phyloP scores from a whole-genome alignment of 2,113 vertebrate species.

The Rhea pennata region DNA sequence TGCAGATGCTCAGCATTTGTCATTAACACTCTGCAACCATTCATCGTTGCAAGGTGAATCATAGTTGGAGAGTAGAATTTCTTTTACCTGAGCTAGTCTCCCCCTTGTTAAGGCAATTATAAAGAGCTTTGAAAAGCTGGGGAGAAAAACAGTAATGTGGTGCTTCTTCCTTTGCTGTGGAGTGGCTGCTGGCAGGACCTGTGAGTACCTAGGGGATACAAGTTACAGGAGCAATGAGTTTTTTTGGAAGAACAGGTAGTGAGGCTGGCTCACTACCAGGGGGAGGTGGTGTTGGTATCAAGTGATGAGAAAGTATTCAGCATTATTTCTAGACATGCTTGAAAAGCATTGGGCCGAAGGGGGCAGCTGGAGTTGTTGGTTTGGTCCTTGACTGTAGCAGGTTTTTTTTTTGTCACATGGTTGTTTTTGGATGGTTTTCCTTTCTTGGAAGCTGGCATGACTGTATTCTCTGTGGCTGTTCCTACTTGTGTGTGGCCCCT shows the following conservation, averaged over 20 bases:
- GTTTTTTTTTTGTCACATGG: not conserved
- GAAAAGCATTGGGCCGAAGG: not conserved
- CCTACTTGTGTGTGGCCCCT: not conserved
- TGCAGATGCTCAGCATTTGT: not conserved
- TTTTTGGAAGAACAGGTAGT: not conserved
- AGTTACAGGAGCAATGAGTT: not conserved
- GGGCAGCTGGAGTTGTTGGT: not conserved
- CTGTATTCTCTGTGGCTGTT: fast-evolving
- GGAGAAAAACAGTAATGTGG: fast-evolving
- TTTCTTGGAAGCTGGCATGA: too few relatives aligned
- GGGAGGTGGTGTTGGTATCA: not conserved
- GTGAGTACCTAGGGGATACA: not conserved
- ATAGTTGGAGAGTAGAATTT: not conserved
- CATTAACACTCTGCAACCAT: too few relatives aligned
- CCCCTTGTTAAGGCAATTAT: not conserved
- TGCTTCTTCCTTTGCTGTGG: not conserved
- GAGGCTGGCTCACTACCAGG: not conserved
- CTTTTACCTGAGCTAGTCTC: not conserved
- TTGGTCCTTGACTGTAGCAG: not conserved
- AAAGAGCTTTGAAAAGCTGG: not conserved
- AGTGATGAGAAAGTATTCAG: not conserved
- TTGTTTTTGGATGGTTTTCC: not conserved
- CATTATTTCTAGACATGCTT: not conserved
- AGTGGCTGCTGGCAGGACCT: not conserved
- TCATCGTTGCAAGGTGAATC: not conserved